A percentile compares a stretch with the other conserved stretches of the same genome.
phyloP scores from a whole-genome alignment of 2,113 vertebrate species.

The Pedetes capensis region DNA sequence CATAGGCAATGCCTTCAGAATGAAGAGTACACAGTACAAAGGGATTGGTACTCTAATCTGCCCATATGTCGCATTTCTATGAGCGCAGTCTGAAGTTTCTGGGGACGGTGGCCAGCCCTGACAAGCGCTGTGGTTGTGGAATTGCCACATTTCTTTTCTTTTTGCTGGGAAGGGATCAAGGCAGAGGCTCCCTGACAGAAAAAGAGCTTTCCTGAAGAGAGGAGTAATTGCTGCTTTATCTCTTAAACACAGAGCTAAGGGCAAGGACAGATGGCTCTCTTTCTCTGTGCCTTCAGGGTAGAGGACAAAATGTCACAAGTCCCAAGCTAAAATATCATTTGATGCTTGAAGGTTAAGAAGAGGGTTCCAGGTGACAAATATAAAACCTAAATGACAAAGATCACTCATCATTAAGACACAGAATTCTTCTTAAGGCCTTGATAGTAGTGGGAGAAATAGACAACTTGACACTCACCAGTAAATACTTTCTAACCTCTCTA shows the following conservation, averaged over 20 bases:
- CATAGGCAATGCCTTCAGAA: background rate
- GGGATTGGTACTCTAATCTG: background rate
- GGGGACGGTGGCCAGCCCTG: background rate
- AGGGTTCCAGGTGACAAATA: constrained; percentile 24
- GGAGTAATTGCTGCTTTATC: constrained; percentile 75
- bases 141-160: background rate
- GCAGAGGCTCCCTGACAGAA: constrained; percentile 39
- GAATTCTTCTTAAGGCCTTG: background rate
- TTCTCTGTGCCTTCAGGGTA: constrained; percentile 57
- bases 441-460: background rate
- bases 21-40: background rate
- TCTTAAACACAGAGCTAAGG: constrained; percentile 53
- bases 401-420: background rate
- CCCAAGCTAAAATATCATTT: constrained; percentile 53
- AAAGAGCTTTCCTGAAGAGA: constrained; percentile 69
- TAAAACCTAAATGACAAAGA: constrained; percentile 33
- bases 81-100: background rate
- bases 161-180: background rate
- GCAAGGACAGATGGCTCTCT: constrained; percentile 49
- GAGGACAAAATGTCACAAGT: constrained; percentile 64
- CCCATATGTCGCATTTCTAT: background rate
- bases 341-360: constrained; percentile 48
- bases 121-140: background rate
- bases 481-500: background rate
- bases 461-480: background rate